These are phyloP conservation scores for Pseudococcus jackbeardsleyi DNA, from an alignment of 2,888 invertebrate species.

Conservation along the genomic window DNA sequence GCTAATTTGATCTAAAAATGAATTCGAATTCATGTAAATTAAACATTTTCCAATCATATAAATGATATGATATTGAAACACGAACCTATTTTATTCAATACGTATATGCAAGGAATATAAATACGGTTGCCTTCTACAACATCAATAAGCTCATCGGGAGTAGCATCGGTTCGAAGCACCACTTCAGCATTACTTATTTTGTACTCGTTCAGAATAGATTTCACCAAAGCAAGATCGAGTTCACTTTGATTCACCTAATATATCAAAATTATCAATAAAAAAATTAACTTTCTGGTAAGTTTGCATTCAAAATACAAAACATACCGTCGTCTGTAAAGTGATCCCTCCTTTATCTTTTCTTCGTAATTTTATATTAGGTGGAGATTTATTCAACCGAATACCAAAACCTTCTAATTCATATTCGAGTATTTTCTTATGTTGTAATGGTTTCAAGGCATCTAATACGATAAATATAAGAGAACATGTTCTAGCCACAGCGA, in stretches of 20 bases:
- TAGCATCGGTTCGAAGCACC: conserved; percentile 93
- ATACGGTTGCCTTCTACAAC: conserved; percentile 98
- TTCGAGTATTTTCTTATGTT: conserved; percentile 95
- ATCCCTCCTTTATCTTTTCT: conserved; percentile 99
- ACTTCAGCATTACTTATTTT: conserved; percentile 99
- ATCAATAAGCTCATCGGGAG: conserved; percentile 97
- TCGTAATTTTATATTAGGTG: conserved; percentile 95
- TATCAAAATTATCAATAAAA: not conserved
- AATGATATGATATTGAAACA: conserved; percentile 7
- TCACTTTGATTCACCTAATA: conserved; percentile 87
- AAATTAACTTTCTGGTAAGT: not conserved
- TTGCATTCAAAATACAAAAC: not conserved
- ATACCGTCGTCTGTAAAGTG: conserved; percentile 91
- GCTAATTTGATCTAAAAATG: conserved; percentile 87
- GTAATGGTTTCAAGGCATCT: conserved; percentile 96
- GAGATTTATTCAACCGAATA: conserved; percentile 93
- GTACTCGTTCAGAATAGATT: conserved; percentile 96
- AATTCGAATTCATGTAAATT: not conserved
- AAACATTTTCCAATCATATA: not conserved
- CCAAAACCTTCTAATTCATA: conserved; percentile 99
- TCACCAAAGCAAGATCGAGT: conserved; percentile 93
- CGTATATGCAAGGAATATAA: conserved; percentile 98
- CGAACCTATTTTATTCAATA: conserved; percentile 96
- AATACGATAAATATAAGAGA: conserved; percentile 97
- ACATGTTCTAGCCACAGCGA: conserved; percentile 98